Evolutionary conservation across 1,140 invertebrate genomes (phyloP), one percentile per base, ranked within the genome.

Genomic region (Drosophila guanche): DNA sequence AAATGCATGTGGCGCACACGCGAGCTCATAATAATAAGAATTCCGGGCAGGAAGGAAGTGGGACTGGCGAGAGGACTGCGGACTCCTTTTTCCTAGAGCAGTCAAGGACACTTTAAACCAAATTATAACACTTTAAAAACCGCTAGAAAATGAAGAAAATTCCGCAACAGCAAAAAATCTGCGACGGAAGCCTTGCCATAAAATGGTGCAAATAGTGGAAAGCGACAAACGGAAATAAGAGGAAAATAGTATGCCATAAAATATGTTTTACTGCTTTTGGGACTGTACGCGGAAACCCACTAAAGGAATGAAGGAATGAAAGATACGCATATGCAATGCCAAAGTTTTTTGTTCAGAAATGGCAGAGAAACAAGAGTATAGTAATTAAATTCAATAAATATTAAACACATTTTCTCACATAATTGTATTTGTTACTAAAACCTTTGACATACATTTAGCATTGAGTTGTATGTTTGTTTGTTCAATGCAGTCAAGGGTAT

Each of bases 191-290:
- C 57, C 54, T 45, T 52, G 51, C 66, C 54, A 57, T 61, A 54
- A 83, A 73, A 72, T 63, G 42, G 51, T 12, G 41, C 57, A 76
- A 62, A 59, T 68, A 73, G 60, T 37, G 61, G 40, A 59, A 76
- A 72, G 79, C 65, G 81, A 65, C 81, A 80, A 81, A 70, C 81
- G 81, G 80, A 85, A 85, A 86, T 86, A 73, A 67, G 60, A 67
- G 50, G 73, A 85, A 85, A 85, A 85, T 85, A 86, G 73, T 77
- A 50, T 80, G 76, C 60, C 84, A 85, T 85, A 85, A 86, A 86
- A 80, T 62, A 59, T 67, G 58, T 42, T 84, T 70, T 79, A 65
- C 25, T 59, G 58, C 53, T 52, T 29, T 29, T 20, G 22, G 33
- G 41, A 51, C 29, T 56, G 6, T 20, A 20, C 16, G 16, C 0